Percentiles rank a stretch among this genome's conserved stretches.
Evolutionary conservation across 2,888 invertebrate species (phyloP).

Genomic region (Drosophila mimica): DNA sequence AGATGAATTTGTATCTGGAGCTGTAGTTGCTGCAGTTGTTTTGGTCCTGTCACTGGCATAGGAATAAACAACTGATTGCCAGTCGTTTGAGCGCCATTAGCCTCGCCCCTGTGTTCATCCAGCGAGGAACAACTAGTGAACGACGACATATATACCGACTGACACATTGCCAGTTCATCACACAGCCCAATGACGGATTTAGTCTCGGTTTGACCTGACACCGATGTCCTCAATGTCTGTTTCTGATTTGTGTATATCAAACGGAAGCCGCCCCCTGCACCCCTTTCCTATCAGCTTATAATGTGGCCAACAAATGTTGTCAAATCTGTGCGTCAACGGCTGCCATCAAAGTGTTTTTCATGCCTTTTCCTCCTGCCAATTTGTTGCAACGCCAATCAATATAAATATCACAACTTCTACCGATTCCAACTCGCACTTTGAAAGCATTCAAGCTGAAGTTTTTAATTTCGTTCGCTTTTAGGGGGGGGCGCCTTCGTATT

Average conservation of each 20-base stretch:
- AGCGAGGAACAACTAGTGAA: slow-evolving; percentile 33
- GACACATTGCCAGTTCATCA: slow-evolving; percentile 82
- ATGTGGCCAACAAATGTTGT: slow-evolving; percentile 67
- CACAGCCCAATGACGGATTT: slow-evolving; percentile 71
- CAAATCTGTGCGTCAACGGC: slow-evolving; percentile 68
- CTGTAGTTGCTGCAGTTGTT: slow-evolving; percentile 19
- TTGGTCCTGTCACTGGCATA: slow-evolving; percentile 10
- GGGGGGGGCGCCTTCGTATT: slow-evolving; percentile 41
- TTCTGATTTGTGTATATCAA: slow-evolving; percentile 26
- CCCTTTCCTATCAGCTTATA: background rate
- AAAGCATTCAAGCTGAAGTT: slow-evolving; percentile 64
- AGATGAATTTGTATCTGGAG: slow-evolving; percentile 22
- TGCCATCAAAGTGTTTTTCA: slow-evolving; percentile 67
- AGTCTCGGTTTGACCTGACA: slow-evolving; percentile 71
- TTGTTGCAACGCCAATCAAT: slow-evolving; percentile 7
- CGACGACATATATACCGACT: slow-evolving; percentile 32
- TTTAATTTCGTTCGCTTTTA: slow-evolving; percentile 61
- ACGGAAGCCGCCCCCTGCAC: background rate
- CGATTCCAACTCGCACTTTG: background rate
- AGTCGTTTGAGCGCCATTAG: slow-evolving; percentile 76
- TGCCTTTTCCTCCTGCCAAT: slow-evolving; percentile 10
- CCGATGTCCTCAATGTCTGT: slow-evolving; percentile 54
- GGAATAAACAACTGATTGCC: slow-evolving; percentile 77
- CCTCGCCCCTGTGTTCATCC: slow-evolving; percentile 26
- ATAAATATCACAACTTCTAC: slow-evolving; percentile 3